phyloP scores from a whole-genome alignment of 2,888 invertebrate genomes.

The Trichacis sp. region DNA sequence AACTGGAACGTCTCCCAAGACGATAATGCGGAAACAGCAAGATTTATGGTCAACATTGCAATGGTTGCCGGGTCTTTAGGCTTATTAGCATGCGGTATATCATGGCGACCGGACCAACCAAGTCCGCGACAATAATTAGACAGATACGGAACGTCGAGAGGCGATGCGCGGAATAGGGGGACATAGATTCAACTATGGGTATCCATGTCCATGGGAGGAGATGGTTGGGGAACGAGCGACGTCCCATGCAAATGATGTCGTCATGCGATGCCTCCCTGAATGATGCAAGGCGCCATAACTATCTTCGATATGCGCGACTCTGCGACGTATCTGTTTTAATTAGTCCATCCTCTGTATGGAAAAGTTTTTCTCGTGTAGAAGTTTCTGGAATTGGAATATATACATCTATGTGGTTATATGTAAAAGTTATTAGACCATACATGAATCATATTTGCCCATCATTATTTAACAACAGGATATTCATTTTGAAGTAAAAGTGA shows the following conservation, averaged over 20 bases:
- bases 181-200: conserved; percentile 52
- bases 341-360: too few species aligned
- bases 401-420: too few species aligned
- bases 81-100: conserved; percentile 70
- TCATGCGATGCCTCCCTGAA: conserved; percentile 58
- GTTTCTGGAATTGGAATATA: too few species aligned
- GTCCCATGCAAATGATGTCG: conserved; percentile 68
- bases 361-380: too few species aligned
- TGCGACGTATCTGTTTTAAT: not conserved
- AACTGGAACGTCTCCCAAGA: conserved; percentile 48
- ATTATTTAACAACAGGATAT: too few species aligned
- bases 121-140: conserved; percentile 68
- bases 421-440: too few species aligned
- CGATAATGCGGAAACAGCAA: conserved; percentile 45
- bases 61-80: conserved; percentile 68
- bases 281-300: not conserved
- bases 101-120: conserved; percentile 56
- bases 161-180: conserved; percentile 41
- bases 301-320: not conserved
- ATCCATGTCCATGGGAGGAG: conserved; percentile 49
- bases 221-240: conserved; percentile 54
- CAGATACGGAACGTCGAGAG: conserved; percentile 65
- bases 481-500: too few species aligned
- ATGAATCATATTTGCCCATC: too few species aligned
- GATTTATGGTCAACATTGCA: conserved; percentile 63